phyloP scores from a whole-genome alignment of 2,888 invertebrate genomes.

The Azorinus chamasolen region DNA sequence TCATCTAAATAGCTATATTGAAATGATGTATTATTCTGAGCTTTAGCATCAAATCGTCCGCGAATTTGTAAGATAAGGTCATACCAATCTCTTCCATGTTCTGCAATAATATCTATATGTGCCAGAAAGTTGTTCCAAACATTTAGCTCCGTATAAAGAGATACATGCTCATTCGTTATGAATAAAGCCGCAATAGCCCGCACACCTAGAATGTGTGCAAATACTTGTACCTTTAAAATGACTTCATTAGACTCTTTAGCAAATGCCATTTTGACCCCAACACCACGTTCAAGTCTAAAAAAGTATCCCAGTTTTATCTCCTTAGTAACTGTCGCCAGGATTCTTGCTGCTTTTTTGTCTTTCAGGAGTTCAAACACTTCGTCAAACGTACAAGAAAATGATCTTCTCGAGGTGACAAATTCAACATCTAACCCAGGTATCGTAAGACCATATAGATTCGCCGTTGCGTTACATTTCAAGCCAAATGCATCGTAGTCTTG shows the following conservation, averaged over 20 bases:
- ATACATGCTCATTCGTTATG: constrained; percentile 23
- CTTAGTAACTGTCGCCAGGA: constrained; percentile 17
- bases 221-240: constrained; percentile 21
- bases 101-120: constrained; percentile 36
- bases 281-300: constrained; percentile 8
- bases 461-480: constrained; percentile 19
- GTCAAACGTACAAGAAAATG: constrained; percentile 30
- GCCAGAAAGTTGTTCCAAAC: constrained; percentile 50
- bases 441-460: constrained; percentile 21
- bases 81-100: constrained; percentile 42
- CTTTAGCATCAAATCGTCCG: constrained; percentile 48
- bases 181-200: constrained; percentile 23
- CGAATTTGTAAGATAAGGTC: constrained; percentile 30
- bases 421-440: constrained; percentile 44
- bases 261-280: constrained; percentile 32
- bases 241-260: constrained; percentile 4
- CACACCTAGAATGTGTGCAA: constrained; percentile 33
- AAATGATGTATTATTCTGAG: constrained; percentile 40
- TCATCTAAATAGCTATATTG: constrained; percentile 56
- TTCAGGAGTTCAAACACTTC: constrained; percentile 33
- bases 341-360: constrained; percentile 38
- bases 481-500: constrained; percentile 35
- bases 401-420: constrained; percentile 38
- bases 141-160: constrained; percentile 40
- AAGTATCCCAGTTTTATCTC: constrained; percentile 19